Conservation (phyloP, 2,113 vertebrate genomes). For the Syngnathus floridae region DNA sequence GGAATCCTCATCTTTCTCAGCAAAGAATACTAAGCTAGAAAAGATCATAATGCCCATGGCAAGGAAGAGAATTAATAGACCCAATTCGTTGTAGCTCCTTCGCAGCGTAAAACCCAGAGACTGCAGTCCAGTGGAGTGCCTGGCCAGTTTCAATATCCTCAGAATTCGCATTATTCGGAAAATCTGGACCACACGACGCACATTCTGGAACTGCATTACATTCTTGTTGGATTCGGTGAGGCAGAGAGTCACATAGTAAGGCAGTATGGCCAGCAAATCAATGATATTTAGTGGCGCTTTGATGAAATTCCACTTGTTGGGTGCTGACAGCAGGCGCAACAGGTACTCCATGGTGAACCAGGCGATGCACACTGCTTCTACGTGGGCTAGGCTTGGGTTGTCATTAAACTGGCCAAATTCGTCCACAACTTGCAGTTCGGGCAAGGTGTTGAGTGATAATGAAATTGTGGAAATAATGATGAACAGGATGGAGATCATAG, state of each 20-base stretch:
- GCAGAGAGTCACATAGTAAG: conserved; percentile 95
- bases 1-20: conserved; percentile 95
- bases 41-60: conserved; percentile 99
- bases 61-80: conserved; percentile 90
- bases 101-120: conserved; percentile 93
- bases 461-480: conserved; percentile 96
- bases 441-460: conserved; percentile 94
- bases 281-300: conserved; percentile 96
- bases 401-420: conserved; percentile 92
- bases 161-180: conserved; percentile 98
- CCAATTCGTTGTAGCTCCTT: conserved; percentile 93
- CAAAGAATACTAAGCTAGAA: conserved; percentile 97
- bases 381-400: conserved; percentile 89
- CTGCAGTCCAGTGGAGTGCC: conserved; percentile 95
- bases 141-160: conserved; percentile 90
- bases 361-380: conserved; percentile 95
- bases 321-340: conserved; percentile 89
- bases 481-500: conserved; percentile 95
- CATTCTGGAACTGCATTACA: conserved; percentile 96
- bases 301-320: conserved; percentile 96
- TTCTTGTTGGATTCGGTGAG: conserved; percentile 96
- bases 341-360: conserved; percentile 99
- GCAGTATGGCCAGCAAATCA: conserved; percentile 91
- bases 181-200: conserved; percentile 94
- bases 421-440: conserved; percentile 90